Evolutionary conservation across 2,888 invertebrate species (phyloP), one percentile per base, ranked within the genome.

Genomic region (Pristionchus mayeri): DNA sequence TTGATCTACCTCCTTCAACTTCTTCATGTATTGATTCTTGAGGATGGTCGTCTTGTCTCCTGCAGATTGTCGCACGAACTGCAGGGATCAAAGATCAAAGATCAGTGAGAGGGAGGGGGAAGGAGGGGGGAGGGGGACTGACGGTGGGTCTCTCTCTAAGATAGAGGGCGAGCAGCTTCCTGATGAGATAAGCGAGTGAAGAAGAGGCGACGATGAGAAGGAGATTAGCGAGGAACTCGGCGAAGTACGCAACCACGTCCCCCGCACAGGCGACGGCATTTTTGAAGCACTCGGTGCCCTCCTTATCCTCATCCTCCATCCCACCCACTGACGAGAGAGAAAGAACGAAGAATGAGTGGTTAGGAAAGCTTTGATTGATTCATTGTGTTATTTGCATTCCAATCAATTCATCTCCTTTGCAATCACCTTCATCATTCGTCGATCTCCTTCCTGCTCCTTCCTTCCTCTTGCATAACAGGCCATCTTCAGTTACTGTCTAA

Each of bases 401-500:
- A 30, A 30, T 63, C 63, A 30, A 3, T 34, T 44, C 71, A 16
- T 24, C n/a, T 44, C 67, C 67, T n/a, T 44, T n/a, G 21, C 30
- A 3, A 34, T 16, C 71, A 44, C 44, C 44, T 44, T 13, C 13
- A 44, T 44, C 13, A 9, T 13, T 44, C 24, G 2, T 40, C 71
- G 40, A 71, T 40, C n/a, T 40, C 24, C 44, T 24, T 44, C 13
- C 24, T 11, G 21, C 44, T 21, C n/a, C 67, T 37, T 21, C 21
- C 67, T 37, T 37, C 40, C 40, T 63, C 37, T 71, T 71, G 16
- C 71, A 71, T 71, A 71, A 71, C 71, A 71, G 71, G 71, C 44
- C 71, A 71, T 71, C 71, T 71, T 40, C 71, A 71, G 40, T 71
- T 71, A 40, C 71, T 71, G 37, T 18, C 71, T 71, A 71, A 71